Conservation (phyloP, 2,113 vertebrate species). For the Benitochromis conjunctus region DNA sequence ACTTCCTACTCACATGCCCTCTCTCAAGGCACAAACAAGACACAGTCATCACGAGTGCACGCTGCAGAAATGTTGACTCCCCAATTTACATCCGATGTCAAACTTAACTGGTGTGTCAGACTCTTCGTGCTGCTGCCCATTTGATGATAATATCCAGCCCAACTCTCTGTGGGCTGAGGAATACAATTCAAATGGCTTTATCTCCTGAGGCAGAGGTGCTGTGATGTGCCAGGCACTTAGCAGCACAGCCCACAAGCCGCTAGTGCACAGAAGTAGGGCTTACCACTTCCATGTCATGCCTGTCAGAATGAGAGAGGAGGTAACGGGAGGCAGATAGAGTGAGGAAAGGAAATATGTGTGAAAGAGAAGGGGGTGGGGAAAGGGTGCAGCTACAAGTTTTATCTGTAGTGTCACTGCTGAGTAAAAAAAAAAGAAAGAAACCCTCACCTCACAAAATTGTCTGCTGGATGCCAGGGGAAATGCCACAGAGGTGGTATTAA, state of each 20-base stretch:
- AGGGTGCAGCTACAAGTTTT: neutral
- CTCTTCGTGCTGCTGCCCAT: constrained; percentile 7
- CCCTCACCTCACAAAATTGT: constrained; percentile 21
- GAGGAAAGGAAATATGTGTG: constrained; percentile 18
- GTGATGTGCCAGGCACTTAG: constrained; percentile 52
- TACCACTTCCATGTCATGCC: constrained; percentile 43
- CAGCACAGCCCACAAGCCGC: constrained; percentile 36
- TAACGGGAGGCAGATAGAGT: constrained; percentile 29
- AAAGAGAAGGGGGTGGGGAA: neutral
- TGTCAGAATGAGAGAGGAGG: constrained; percentile 43
- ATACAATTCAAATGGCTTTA: constrained; percentile 51
- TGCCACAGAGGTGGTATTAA: constrained; percentile 34
- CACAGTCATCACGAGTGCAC: neutral
- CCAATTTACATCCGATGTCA: constrained; percentile 28
- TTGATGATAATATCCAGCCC: constrained; percentile 48
- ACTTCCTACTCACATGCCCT: neutral
- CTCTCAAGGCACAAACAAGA: neutral
- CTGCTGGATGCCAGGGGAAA: constrained; percentile 37
- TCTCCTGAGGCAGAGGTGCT: constrained; percentile 56
- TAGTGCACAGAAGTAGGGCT: constrained; percentile 40
- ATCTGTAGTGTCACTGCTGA: constrained; percentile 1
- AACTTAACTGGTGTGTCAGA: constrained; percentile 16
- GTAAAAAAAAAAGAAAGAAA: constrained; percentile 7
- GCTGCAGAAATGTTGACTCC: constrained; percentile 34
- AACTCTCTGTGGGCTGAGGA: constrained; percentile 20